Conservation (phyloP, 2,797 vertebrate species). For the Prunella strophiata region DNA sequence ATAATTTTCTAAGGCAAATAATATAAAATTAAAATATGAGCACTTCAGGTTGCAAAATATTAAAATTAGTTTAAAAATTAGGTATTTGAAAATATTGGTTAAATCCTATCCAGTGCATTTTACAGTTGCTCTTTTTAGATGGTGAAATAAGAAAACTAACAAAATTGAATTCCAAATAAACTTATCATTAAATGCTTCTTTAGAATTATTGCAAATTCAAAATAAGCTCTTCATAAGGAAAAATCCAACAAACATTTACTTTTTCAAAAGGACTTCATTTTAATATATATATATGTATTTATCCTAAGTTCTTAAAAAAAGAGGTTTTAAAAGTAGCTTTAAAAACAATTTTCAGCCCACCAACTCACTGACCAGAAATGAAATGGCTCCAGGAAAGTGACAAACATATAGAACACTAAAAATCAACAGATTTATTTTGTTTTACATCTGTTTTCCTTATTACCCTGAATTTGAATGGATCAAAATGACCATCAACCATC, state of each 20-base stretch:
- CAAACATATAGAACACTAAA: not conserved
- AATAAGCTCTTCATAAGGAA: not conserved
- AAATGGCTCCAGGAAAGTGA: not conserved
- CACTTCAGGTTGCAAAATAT: not conserved
- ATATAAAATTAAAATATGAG: not conserved
- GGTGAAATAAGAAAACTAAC: not conserved
- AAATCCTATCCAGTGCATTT: not conserved
- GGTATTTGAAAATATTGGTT: not conserved
- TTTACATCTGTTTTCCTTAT: not conserved
- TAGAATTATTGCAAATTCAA: not conserved
- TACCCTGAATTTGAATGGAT: not conserved
- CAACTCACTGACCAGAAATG: not conserved
- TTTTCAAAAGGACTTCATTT: not conserved
- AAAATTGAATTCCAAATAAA: not conserved
- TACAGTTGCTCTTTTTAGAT: not conserved
- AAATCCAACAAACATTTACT: not conserved
- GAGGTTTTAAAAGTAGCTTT: not conserved
- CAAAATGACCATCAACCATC: not conserved
- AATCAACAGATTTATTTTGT: not conserved
- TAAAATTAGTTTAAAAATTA: not conserved
- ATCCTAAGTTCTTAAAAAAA: not conserved
- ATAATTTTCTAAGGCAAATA: slow-evolving; percentile 84
- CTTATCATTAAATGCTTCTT: not conserved
- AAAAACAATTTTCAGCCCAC: not conserved
- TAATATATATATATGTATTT: not conserved